Evolutionary conservation across 1,140 invertebrate genomes (phyloP), one percentile per base, ranked within the genome.

Genomic region (Ceratitis capitata): DNA sequence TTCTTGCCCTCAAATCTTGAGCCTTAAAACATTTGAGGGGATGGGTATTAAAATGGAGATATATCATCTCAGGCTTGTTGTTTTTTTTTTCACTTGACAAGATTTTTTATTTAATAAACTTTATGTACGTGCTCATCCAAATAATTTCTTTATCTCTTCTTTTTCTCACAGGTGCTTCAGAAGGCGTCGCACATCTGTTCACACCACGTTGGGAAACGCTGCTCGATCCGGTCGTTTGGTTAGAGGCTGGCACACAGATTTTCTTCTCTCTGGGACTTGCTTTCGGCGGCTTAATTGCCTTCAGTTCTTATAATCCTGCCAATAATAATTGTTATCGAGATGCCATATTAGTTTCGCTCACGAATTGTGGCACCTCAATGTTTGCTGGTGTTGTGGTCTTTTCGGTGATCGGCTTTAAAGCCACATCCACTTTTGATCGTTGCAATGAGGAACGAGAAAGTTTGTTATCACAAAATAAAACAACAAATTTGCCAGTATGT

Each of bases 381-480:
- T 99, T 99, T 91, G 98, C 98, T 84, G 98, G 98, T 0, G 97
- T 99, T 85, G 98, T 99, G 1, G 98, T 99, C 16, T 99, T 99
- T 90, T 98, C 98, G 0, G 97, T 99, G 23, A 97, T 99, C 85
- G 99, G 98, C 19, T 99, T 98, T 89, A 99, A 98, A 92, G 97
- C 97, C 0, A 91, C 90, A 94, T 35, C 94, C 0, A 93, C 92
- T 58, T 91, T 93, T 0, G 94, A 95, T 86, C 94, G 94, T 26
- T 94, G 93, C 69, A 88, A 94, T 2, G 91, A 89, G 29, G 89
- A 92, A 23, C 74, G 90, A 0, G 87, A 87, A 19, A 86, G 69
- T 16, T 39, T 91, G 14, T 78, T 94, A 90, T 47, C 94, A 90
- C 78, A 86, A 94, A 87, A 92, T 94, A 29, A 94, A 94, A 94